Evolutionary conservation across 1,140 invertebrate genomes (phyloP).

Genomic region (Zophobas morio): DNA sequence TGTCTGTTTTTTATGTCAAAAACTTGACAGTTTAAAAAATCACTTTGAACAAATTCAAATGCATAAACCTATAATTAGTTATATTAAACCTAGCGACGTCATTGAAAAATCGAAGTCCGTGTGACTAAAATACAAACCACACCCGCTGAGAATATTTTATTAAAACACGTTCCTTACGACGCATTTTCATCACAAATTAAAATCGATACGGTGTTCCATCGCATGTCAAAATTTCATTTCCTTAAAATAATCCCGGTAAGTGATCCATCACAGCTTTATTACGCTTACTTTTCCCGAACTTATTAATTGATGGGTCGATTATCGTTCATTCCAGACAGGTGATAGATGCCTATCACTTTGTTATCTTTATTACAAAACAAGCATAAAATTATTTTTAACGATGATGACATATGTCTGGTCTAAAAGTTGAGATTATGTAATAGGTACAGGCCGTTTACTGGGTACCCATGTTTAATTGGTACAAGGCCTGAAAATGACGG

Average conservation of each 20-base stretch:
- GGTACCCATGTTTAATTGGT: slow-evolving; percentile 34
- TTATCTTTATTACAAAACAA: slow-evolving; percentile 2
- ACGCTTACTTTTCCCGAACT: not conserved
- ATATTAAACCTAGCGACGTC: no score
- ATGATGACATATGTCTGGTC: not conserved
- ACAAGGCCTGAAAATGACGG: slow-evolving; percentile 38
- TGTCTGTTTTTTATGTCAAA: no score
- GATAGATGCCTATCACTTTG: slow-evolving; percentile 13
- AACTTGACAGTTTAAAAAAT: no score
- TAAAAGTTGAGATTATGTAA: slow-evolving; percentile 2
- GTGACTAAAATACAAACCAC: no score
- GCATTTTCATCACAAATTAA: no score
- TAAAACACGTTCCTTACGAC: no score
- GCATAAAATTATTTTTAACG: slow-evolving; percentile 5
- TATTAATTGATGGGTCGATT: slow-evolving; percentile 9
- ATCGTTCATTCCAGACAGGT: slow-evolving; percentile 2
- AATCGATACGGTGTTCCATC: no score
- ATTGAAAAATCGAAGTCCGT: no score
- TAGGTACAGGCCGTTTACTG: not conserved
- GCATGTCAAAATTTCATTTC: no score
- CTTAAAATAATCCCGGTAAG: not conserved
- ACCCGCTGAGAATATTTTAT: no score
- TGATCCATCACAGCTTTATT: slow-evolving; percentile 18
- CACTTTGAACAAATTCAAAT: no score
- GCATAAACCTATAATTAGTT: no score